Base-by-base conservation (phyloP, 2,888 invertebrate species). In the Diarsia brunnea region DNA sequence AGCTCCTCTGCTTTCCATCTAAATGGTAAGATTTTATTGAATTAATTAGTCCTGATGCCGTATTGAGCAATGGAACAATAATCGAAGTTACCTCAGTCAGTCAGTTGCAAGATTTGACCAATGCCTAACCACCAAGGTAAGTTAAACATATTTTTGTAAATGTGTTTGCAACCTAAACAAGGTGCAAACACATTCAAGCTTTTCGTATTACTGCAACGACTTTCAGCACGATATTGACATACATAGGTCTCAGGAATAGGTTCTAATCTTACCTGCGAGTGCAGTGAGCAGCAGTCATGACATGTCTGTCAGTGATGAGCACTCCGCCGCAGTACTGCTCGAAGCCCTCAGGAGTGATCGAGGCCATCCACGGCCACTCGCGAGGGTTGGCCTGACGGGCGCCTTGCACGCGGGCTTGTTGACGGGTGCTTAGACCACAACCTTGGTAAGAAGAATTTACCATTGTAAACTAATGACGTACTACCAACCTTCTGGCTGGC, bases 331-430 rank as follows among this genome's bases (percentile, higher is more conserved):
- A 99, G 94, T 97, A 98, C 90, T 97, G 97, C 55, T 97, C 95
- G 69, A 95, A 93, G 31, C 97, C 97, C 7, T 95, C 94, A 0
- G 97, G 97, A 24, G 98, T 97, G 78, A 99, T 92, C 2, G 98
- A 98, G 0, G 97, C 98, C 97, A 98, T 98, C 99, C 98, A 98
- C 0, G 98, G 98, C 98, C 98, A 98, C 90, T 98, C 98, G 66
- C 97, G 97, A 0, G 97, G 97, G 89, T 97, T 97, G 0, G 98
- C 97, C 0, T 97, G 97, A 45, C 97, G 94, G 0, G 98, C 97
- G 1, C 98, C 98, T 14, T 97, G 95, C 51, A 98, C 96, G 49
- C 97, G 96, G 0, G 97, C 90, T 69, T 94, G 95, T 14, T 95
- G 92, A 58, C 95, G 95, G 2, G 96, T 95, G 87, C 96, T 97